Evolutionary conservation across 2,797 vertebrate genomes (phyloP).

Genomic region (Pangasius mekongensis): DNA sequence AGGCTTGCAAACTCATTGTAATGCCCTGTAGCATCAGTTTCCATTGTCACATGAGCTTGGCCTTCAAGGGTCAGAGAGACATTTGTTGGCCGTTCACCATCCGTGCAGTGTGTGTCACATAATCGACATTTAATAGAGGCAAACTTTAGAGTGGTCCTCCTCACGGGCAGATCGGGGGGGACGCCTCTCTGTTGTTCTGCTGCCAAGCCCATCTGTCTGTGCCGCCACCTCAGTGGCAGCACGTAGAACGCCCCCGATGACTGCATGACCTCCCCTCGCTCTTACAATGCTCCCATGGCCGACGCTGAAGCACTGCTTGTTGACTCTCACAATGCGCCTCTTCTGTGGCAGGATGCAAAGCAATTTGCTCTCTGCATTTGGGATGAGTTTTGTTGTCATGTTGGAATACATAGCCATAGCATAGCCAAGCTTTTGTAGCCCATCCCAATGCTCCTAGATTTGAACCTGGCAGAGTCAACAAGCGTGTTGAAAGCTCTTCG

Average conservation of each 20-base stretch:
- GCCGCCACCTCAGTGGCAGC: constrained; percentile 74
- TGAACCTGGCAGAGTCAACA: constrained; percentile 16
- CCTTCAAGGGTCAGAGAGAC: constrained; percentile 76
- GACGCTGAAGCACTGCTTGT: constrained; percentile 43
- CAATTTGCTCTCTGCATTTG: constrained; percentile 52
- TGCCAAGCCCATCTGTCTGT: constrained; percentile 79
- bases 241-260: constrained; percentile 49
- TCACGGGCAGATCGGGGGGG: constrained; percentile 60
- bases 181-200: constrained; percentile 70
- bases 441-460: background rate
- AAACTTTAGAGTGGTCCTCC: constrained; percentile 69
- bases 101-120: constrained; percentile 78
- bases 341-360: constrained; percentile 54
- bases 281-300: constrained; percentile 43
- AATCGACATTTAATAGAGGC: constrained; percentile 84
- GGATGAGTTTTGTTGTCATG: constrained; percentile 38
- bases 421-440: background rate
- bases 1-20: background rate
- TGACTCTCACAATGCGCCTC: constrained; percentile 51
- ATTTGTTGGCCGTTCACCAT: constrained; percentile 73
- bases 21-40: constrained; percentile 31
- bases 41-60: constrained; percentile 71
- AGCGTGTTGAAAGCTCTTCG: background rate
- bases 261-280: constrained; percentile 48
- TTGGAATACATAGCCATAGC: no score